Conservation (phyloP, 2,113 vertebrate genomes). For the Mus pahari region DNA sequence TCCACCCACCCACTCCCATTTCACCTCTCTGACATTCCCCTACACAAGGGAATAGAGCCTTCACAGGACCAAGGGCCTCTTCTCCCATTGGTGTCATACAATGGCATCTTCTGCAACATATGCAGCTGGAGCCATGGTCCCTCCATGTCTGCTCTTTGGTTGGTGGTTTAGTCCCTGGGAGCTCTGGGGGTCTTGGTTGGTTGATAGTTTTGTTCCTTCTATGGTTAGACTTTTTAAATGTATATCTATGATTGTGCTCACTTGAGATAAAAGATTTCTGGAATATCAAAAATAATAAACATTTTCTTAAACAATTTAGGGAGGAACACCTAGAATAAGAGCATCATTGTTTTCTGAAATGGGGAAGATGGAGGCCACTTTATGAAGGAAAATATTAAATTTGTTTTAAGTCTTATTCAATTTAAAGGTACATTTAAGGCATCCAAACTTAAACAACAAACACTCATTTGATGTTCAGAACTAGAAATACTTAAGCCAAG, state of each 20-base stretch:
- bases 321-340: neutral
- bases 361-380: neutral
- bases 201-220: no score
- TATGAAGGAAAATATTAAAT: neutral
- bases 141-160: no score
- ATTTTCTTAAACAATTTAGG: neutral
- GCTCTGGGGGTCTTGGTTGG: no score
- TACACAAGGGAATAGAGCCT: no score
- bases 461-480: neutral
- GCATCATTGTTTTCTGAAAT: neutral
- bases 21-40: no score
- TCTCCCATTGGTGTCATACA: no score
- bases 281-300: neutral
- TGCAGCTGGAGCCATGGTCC: no score
- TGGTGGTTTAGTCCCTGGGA: no score
- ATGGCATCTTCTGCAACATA: no score
- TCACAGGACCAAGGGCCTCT: no score
- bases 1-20: no score
- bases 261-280: neutral
- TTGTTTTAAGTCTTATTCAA: neutral
- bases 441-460: neutral
- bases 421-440: neutral
- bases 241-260: neutral
- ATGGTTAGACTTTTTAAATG: neutral
- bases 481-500: neutral